Percentiles rank a stretch among this genome's conserved stretches.
Conservation (phyloP, 2,888 invertebrate species). For the Drosophila eohydei region DNA sequence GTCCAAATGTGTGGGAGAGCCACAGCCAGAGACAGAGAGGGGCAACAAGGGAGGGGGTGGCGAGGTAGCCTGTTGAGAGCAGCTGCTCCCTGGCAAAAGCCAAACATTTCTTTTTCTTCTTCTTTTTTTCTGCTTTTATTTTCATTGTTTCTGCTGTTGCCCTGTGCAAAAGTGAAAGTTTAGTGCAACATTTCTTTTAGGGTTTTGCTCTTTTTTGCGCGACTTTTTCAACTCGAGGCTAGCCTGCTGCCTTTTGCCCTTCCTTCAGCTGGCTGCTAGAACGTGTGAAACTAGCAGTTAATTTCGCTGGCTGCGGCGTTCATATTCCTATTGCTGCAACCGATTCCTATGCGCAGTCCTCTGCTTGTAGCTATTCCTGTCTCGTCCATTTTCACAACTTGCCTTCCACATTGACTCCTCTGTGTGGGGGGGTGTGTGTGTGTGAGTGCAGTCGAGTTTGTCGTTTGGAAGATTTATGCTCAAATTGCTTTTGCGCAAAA, state of each 20-base stretch:
- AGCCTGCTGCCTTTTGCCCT: constrained; percentile 26
- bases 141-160: constrained; percentile 46
- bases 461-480: constrained; percentile 75
- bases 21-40: background rate
- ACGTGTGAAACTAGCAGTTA: constrained; percentile 77
- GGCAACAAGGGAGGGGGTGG: background rate
- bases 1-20: constrained; percentile 46
- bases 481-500: constrained; percentile 77
- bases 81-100: constrained; percentile 62
- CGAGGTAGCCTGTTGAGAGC: constrained; percentile 31
- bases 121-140: constrained; percentile 25
- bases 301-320: constrained; percentile 63
- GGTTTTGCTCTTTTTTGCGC: constrained; percentile 24
- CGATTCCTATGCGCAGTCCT: constrained; percentile 45
- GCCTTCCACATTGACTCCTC: constrained; percentile 31
- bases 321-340: constrained; percentile 45
- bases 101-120: constrained; percentile 44
- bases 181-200: constrained; percentile 73
- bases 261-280: constrained; percentile 57
- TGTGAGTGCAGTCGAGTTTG: constrained; percentile 62
- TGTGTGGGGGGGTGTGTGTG: constrained; percentile 6
- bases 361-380: constrained; percentile 49
- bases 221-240: constrained; percentile 30
- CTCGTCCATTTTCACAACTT: constrained; percentile 57
- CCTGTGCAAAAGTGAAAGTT: constrained; percentile 72